phyloP scores from a whole-genome alignment of 2,888 invertebrate species.

The Nesidiocoris tenuis region DNA sequence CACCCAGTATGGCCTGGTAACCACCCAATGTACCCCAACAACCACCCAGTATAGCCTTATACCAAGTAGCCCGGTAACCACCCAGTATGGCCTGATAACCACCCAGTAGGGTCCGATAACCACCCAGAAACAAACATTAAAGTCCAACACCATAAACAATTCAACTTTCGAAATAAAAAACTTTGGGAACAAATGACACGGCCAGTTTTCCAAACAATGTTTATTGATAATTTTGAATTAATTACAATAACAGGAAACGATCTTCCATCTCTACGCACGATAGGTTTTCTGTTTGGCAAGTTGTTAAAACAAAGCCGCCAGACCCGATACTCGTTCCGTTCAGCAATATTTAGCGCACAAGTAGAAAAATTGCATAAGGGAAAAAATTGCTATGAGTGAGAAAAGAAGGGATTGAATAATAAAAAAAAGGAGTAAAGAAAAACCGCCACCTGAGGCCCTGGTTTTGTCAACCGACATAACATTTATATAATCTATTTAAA shows the following conservation, averaged over 20 bases:
- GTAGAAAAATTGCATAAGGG: background rate
- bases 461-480: conserved; percentile 44
- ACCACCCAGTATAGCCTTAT: no score
- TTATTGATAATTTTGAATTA: conserved; percentile 38
- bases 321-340: conserved; percentile 16
- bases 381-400: background rate
- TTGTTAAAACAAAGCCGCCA: conserved; percentile 34
- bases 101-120: no score
- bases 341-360: conserved; percentile 23
- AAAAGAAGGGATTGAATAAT: background rate
- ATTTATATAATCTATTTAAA: conserved; percentile 48
- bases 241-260: conserved; percentile 42
- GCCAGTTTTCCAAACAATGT: conserved; percentile 31
- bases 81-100: no score
- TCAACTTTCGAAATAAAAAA: no score
- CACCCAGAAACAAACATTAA: no score
- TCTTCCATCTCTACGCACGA: conserved; percentile 8
- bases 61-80: no score
- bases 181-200: no score
- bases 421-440: conserved; percentile 21
- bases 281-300: conserved; percentile 18
- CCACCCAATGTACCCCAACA: no score
- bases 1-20: no score
- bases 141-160: no score
- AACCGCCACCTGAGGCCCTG: conserved; percentile 44